Conservation (phyloP, 2,797 vertebrate species). For the Limosa lapponica region DNA sequence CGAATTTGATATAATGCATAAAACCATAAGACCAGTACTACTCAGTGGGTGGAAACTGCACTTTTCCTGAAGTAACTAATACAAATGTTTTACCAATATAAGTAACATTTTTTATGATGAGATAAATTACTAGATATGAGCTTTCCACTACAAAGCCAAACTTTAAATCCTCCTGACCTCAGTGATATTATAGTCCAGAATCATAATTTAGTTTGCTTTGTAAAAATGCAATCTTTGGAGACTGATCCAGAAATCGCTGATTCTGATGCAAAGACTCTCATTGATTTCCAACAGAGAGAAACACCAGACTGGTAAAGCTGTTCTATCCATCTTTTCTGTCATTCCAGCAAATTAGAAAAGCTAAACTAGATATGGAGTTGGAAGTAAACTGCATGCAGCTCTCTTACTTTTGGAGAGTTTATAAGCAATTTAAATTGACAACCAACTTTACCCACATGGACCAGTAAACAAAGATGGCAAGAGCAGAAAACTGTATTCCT, state of each 20-base stretch:
- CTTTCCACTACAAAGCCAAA: not conserved
- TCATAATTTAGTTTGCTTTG: not conserved
- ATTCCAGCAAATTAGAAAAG: not conserved
- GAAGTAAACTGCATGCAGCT: not conserved
- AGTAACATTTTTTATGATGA: not conserved
- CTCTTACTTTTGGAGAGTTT: not conserved
- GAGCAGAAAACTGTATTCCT: not conserved
- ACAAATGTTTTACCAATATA: not conserved
- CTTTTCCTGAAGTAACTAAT: not conserved
- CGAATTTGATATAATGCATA: not conserved
- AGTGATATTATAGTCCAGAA: not conserved
- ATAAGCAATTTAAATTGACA: not conserved
- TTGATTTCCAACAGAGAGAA: not conserved
- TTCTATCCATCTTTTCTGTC: not conserved
- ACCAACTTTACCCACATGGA: not conserved
- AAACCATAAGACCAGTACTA: not conserved
- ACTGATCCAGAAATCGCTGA: not conserved
- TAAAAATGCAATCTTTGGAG: fast-evolving
- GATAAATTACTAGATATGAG: not conserved
- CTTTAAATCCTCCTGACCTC: not conserved
- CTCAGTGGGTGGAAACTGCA: fast-evolving
- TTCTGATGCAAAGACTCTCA: not conserved
- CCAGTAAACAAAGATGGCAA: not conserved
- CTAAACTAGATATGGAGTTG: not conserved
- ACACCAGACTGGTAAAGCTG: not conserved